phyloP scores from a whole-genome alignment of 2,888 invertebrate species.

The Anagyrus pseudococci region DNA sequence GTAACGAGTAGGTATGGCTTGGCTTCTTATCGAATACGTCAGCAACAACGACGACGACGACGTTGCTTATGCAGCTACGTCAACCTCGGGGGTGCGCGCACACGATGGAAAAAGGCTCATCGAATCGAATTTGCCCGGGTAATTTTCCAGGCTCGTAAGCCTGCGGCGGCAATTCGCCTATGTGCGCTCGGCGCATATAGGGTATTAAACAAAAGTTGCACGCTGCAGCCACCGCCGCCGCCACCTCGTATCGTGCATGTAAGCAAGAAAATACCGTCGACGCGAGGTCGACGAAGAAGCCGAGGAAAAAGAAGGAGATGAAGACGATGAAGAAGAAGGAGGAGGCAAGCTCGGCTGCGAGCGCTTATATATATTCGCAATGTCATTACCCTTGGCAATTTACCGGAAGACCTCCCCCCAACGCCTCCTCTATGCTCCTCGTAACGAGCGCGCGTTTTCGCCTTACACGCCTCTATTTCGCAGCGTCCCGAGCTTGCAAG shows the following conservation, averaged over 20 bases:
- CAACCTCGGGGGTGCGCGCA: too few species aligned
- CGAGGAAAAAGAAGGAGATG: not conserved
- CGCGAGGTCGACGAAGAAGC: not conserved
- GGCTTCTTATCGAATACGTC: too few species aligned
- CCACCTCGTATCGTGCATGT: conserved; percentile 11
- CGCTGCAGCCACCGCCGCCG: not conserved
- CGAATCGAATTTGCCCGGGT: conserved; percentile 9
- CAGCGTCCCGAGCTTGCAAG: conserved; percentile 5
- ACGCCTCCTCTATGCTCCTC: too few species aligned
- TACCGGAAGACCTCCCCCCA: conserved; percentile 26
- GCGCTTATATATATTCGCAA: conserved; percentile 29
- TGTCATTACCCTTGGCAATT: conserved; percentile 37
- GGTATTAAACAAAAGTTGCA: conserved; percentile 19
- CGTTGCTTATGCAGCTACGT: too few species aligned
- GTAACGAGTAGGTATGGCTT: too few species aligned
- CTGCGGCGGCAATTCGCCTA: too few species aligned
- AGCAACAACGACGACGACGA: too few species aligned
- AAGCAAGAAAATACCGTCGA: conserved; percentile 3
- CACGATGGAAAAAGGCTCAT: not conserved
- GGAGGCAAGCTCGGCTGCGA: not conserved
- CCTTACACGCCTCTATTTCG: too few species aligned
- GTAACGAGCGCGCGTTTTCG: too few species aligned
- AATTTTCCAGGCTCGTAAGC: conserved; percentile 19
- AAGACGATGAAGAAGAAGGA: not conserved
- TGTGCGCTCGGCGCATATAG: conserved; percentile 1